Percentiles rank a stretch among this genome's conserved stretches.
phyloP scores from a whole-genome alignment of 2,113 vertebrate species.

The Pterocles burchelli region DNA sequence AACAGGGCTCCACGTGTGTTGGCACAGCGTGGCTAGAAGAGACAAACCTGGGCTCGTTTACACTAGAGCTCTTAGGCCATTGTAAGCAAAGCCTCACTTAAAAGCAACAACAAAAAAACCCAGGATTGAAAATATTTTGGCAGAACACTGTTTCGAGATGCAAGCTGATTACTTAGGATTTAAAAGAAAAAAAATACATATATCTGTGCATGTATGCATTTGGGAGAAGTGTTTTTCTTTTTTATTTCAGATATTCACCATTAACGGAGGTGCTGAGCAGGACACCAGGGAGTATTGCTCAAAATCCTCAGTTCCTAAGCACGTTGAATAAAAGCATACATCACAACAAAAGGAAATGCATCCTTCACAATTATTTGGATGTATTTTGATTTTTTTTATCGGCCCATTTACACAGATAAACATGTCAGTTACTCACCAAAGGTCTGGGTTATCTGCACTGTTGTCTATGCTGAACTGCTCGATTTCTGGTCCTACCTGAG shows the following conservation, averaged over 20 bases:
- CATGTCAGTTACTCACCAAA: constrained; percentile 66
- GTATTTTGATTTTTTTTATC: not conserved
- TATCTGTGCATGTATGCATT: not conserved
- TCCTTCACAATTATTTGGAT: not conserved
- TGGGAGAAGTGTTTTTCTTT: not conserved
- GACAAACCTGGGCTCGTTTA: not conserved
- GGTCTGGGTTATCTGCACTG: constrained; percentile 80
- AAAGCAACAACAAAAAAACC: not conserved
- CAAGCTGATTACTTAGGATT: not conserved
- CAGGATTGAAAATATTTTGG: not conserved
- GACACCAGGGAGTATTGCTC: not conserved
- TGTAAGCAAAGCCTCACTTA: not conserved
- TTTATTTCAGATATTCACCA: not conserved
- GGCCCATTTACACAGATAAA: not conserved
- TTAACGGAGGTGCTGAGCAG: not conserved
- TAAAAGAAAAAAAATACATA: not conserved
- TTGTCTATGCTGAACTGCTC: constrained; percentile 84
- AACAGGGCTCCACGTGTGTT: not conserved
- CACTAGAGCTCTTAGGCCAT: not conserved
- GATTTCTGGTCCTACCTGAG: constrained; percentile 80
- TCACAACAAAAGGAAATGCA: not conserved
- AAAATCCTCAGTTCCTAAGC: not conserved
- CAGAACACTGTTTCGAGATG: not conserved
- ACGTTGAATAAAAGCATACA: not conserved
- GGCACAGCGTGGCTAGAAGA: not conserved